A percentile compares a stretch with the other conserved stretches of the same genome.
phyloP scores from a whole-genome alignment of 2,888 invertebrate genomes.

The Parnassius apollo region DNA sequence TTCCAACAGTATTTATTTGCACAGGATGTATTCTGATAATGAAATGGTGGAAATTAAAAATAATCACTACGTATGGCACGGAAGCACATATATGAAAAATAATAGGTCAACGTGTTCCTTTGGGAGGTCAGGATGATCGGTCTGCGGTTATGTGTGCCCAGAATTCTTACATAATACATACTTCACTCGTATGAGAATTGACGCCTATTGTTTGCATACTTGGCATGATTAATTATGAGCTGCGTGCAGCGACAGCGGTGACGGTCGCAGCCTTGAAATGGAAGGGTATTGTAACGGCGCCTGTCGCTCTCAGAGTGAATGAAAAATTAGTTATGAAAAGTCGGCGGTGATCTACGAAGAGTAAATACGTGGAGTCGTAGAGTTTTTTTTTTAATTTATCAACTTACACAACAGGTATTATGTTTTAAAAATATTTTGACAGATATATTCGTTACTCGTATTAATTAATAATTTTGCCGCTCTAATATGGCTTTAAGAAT shows the following conservation, averaged over 20 bases:
- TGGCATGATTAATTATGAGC: conserved; percentile 38
- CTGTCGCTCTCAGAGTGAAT: conserved; percentile 37
- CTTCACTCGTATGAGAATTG: conserved; percentile 38
- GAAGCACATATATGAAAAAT: conserved; percentile 69
- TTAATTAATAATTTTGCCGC: too few relatives aligned
- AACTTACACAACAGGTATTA: too few relatives aligned
- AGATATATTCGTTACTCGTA: too few relatives aligned
- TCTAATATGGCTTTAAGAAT: too few relatives aligned
- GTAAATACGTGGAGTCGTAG: not conserved
- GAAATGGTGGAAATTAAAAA: conserved; percentile 67
- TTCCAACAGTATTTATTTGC: conserved; percentile 60
- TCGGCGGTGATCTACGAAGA: conserved; percentile 5
- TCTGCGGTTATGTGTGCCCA: conserved; percentile 49
- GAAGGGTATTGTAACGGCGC: conserved; percentile 30
- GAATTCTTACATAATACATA: conserved; percentile 42
- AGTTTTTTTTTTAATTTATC: too few relatives aligned
- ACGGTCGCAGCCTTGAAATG: conserved; percentile 29
- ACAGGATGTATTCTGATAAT: conserved; percentile 58
- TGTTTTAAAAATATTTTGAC: too few relatives aligned
- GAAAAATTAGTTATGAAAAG: conserved; percentile 33
- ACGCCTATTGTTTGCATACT: conserved; percentile 38
- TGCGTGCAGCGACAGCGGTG: conserved; percentile 34
- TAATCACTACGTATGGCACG: conserved; percentile 59
- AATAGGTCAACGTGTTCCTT: conserved; percentile 53
- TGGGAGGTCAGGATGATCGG: conserved; percentile 49